Base-by-base conservation (phyloP, 2,888 invertebrate genomes). In the Aradus depressus region DNA sequence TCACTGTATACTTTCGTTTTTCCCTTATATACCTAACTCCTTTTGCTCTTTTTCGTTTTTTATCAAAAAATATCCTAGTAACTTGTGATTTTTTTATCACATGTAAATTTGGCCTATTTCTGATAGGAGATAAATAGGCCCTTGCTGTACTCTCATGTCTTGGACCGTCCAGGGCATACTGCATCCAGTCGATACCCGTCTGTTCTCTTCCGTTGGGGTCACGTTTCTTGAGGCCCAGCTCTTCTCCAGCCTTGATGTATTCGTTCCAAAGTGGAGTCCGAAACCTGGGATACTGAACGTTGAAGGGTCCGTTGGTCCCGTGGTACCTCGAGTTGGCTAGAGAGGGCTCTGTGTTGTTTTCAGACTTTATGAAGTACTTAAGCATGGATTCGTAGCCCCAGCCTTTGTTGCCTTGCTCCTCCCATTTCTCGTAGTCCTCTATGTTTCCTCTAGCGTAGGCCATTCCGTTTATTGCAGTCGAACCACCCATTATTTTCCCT, bases 401-500 rank as follows among this genome's bases (percentile, higher is more conserved):
- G 0, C 81, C 83, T 0, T 72, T 66, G 62, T 81, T 81, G 1
- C 82, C 86, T 62, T 78, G 64, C 1, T 68, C 69, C 12, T 76
- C 75, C 89, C 89, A 89, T 3, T 71, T 67, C 61, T 87, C 80
- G 63, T 82, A 89, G 62, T 88, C 87, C 2, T 70, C 66, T 0
- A 73, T 71, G 59, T 77, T 73, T n/a, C 83, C 85, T 55, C 84
- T 68, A 0, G 80, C 80, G 60, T 82, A 84, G 60, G 82, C 76
- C 85, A 89, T 84, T 59, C 79, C 79, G 63, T 88, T 87, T 6
- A 86, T 68, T 0, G 81, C 78, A 56, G 82, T 81, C 3, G 79
- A 79, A 2, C 89, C 89, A 4, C 89, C 89, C 61, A 89, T 72
- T 0, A 83, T 82, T 65, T 81, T 84, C 2, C 87, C 88, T 32